A percentile compares a stretch with the other conserved stretches of the same genome.
Conservation (phyloP, 2,888 invertebrate genomes). For the Drosophila fungiperda region DNA sequence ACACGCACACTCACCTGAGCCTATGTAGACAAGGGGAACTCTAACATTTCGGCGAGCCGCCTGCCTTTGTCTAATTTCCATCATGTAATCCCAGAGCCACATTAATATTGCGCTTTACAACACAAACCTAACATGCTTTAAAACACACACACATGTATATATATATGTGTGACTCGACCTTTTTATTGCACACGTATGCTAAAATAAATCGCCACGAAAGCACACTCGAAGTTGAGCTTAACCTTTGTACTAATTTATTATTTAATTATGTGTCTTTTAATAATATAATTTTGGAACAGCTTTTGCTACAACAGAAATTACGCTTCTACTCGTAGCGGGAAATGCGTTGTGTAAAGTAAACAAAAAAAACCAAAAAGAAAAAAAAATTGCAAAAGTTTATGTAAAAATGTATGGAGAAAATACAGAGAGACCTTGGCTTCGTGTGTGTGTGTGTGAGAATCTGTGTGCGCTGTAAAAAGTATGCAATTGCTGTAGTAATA, state of each 20-base stretch:
- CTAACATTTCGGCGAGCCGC: conserved; percentile 63
- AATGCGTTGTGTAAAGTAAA: conserved; percentile 61
- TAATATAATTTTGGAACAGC: conserved; percentile 11
- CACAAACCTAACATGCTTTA: conserved; percentile 5
- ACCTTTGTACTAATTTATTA: conserved; percentile 22
- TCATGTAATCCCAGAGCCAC: conserved; percentile 82
- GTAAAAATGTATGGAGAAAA: conserved; percentile 27
- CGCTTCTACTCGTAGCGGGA: conserved; percentile 18
- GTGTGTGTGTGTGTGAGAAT: conserved; percentile 18
- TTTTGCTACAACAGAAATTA: conserved; percentile 8
- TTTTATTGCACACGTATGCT: conserved; percentile 56
- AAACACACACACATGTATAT: conserved; percentile 1
- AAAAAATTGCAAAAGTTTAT: conserved; percentile 36
- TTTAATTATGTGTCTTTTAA: conserved; percentile 16
- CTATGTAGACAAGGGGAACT: conserved; percentile 74
- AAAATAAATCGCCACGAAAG: conserved; percentile 59
- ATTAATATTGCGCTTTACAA: conserved; percentile 49
- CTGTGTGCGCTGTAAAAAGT: conserved; percentile 17
- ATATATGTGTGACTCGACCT: conserved; percentile 22
- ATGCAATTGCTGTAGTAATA: conserved; percentile 16
- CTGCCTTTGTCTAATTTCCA: conserved; percentile 69
- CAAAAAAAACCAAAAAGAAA: conserved; percentile 48
- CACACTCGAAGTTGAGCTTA: conserved; percentile 58
- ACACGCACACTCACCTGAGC: conserved; percentile 73
- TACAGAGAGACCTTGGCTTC: conserved; percentile 9